Evolutionary conservation across 2,113 vertebrate species (phyloP), one percentile per base, ranked within the genome.

Genomic region (Rafetus swinhoei): DNA sequence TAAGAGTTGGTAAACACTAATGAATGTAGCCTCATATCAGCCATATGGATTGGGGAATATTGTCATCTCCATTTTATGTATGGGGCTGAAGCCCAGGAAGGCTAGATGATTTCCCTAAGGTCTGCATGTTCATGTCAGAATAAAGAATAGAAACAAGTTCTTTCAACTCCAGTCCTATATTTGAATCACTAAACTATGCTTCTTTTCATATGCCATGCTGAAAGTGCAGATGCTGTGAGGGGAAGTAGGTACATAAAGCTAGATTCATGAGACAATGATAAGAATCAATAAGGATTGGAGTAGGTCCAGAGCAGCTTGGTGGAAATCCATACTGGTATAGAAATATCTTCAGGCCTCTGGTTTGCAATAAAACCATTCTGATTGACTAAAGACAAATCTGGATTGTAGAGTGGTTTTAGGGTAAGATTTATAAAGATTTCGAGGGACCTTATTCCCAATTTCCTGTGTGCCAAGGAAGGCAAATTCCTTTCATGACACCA

Each of bases 111-210:
- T 57, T 39, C 35, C n/a, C 35, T 45, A 24, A 27, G 35, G 55
- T 25, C 55, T 13, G 24, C 55, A 59, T 25, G 22, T 25, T 55
- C 14, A 39, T 25, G 2, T 57, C 81, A 82, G 60, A 90, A 13
- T 62, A 69, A 85, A 27, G 79, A 80, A 57, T 80, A 84, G 84
- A 59, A 87, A 87, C 35, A 65, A 65, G 35, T 53, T 90, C 45
- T 95, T 74, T 81, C 65, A n/a, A 79, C 72, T 86, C 35, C 1
- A 39, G 14, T 35, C 12, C 59, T 4, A 0, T 79, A 39, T 92
- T 96, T 95, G 77, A 77, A 85, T 86, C 91, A 88, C 81, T 6
- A 24, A 18, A 15, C 57, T 85, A 27, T 55, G 25, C 12, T 82
- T 84, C 54, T 81, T 89, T n/a, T 81, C 72, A 18, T 35, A 1